Percentiles rank a stretch among this genome's conserved stretches.
Conservation (phyloP, 2,797 vertebrate genomes). For the Leuciscus waleckii region DNA sequence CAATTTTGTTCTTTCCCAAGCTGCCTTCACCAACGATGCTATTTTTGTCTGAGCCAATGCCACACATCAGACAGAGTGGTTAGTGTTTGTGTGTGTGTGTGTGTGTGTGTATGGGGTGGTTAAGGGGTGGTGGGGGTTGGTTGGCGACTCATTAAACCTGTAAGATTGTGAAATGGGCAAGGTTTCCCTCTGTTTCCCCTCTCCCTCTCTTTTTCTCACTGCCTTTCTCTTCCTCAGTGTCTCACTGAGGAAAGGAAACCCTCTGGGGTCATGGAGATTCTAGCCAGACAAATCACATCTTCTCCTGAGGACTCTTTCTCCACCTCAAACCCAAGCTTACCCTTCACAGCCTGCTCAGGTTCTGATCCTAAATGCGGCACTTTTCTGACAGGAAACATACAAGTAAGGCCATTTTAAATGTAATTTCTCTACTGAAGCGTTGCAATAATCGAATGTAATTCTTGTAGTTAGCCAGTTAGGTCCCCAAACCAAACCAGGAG, state of each 20-base stretch:
- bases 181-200: constrained; percentile 50
- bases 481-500: background rate
- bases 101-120: constrained; percentile 35
- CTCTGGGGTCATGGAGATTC: constrained; percentile 61
- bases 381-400: background rate
- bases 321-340: constrained; percentile 31
- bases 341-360: constrained; percentile 12
- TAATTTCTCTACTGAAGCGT: background rate
- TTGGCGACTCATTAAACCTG: constrained; percentile 61
- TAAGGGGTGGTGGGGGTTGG: constrained; percentile 52
- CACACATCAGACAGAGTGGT: constrained; percentile 54
- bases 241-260: constrained; percentile 58
- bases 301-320: constrained; percentile 48
- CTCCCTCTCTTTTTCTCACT: constrained; percentile 25
- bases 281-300: constrained; percentile 60
- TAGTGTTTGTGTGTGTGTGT: constrained; percentile 37
- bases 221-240: constrained; percentile 51
- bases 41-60: constrained; percentile 59
- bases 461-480: background rate
- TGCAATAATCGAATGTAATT: background rate
- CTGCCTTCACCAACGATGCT: constrained; percentile 47
- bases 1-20: constrained; percentile 50
- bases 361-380: constrained; percentile 7
- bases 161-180: constrained; percentile 59
- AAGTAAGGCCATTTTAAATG: background rate